Conservation (phyloP, 2,888 invertebrate species). For the Agapostemon virescens region DNA sequence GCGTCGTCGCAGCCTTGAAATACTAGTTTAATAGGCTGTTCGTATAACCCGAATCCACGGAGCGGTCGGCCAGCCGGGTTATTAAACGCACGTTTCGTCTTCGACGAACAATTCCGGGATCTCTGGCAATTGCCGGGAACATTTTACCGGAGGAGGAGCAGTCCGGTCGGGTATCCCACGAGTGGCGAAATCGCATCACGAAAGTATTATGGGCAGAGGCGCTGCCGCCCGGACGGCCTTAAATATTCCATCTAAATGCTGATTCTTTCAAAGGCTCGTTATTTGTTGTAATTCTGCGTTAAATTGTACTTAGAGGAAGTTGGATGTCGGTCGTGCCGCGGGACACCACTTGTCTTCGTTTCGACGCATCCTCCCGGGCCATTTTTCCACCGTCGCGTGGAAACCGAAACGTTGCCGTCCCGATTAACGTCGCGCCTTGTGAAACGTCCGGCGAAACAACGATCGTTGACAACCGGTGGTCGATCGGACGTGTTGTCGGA, state of each 20-base stretch:
- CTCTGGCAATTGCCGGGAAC: constrained; percentile 31
- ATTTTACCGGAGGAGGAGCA: constrained; percentile 23
- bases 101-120: constrained; percentile 22
- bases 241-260: constrained; percentile 72
- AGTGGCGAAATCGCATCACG: constrained; percentile 48
- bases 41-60: neutral
- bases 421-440: neutral
- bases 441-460: neutral
- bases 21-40: constrained; percentile 29
- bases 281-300: constrained; percentile 70
- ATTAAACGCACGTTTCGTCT: constrained; percentile 33
- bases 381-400: neutral
- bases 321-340: constrained; percentile 11
- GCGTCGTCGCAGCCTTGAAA: neutral
- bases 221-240: constrained; percentile 24
- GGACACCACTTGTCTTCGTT: constrained; percentile 17
- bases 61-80: neutral
- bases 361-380: neutral
- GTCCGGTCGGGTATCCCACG: constrained; percentile 1
- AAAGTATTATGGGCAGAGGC: constrained; percentile 46
- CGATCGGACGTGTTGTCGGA: neutral
- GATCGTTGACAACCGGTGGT: too few relatives aligned
- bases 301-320: constrained; percentile 64
- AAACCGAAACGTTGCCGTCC: neutral
- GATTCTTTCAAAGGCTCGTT: constrained; percentile 71